A percentile compares a stretch with the other conserved stretches of the same genome.
Conservation (phyloP, 2,113 vertebrate genomes). For the Calidris pugnax region DNA sequence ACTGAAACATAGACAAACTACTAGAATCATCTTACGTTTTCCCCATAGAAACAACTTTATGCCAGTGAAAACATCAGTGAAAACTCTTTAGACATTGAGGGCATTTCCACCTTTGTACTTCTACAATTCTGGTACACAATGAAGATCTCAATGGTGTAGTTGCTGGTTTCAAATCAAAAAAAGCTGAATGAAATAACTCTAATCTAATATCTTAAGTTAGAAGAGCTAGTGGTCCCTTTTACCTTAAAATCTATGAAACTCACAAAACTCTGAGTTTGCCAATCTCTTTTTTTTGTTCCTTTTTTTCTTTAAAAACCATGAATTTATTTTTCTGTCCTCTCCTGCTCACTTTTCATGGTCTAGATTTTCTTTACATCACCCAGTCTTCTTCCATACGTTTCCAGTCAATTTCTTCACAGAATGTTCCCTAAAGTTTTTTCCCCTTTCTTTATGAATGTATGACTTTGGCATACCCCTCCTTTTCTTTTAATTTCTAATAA, state of each 20-base stretch:
- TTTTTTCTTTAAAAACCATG: neutral
- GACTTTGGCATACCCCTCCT: neutral
- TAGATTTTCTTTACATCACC: neutral
- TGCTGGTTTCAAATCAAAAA: neutral
- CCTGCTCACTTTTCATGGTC: neutral
- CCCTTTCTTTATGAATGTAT: neutral
- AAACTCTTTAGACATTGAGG: neutral
- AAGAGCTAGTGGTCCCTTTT: neutral
- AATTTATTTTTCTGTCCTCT: neutral
- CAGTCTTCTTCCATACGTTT: neutral
- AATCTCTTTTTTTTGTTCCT: neutral
- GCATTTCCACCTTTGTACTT: neutral
- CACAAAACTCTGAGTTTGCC: neutral
- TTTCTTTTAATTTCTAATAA: neutral
- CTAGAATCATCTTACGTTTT: neutral
- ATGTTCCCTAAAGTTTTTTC: neutral
- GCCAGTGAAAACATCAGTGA: neutral
- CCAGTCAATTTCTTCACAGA: neutral
- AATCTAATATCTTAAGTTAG: neutral
- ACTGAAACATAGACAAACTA: neutral
- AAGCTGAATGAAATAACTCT: neutral
- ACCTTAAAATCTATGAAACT: neutral
- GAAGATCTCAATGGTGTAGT: neutral
- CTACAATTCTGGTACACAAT: neutral
- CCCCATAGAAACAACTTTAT: neutral